Evolutionary conservation across 2,113 vertebrate species (phyloP).

Genomic region (Podarcis raffonei): DNA sequence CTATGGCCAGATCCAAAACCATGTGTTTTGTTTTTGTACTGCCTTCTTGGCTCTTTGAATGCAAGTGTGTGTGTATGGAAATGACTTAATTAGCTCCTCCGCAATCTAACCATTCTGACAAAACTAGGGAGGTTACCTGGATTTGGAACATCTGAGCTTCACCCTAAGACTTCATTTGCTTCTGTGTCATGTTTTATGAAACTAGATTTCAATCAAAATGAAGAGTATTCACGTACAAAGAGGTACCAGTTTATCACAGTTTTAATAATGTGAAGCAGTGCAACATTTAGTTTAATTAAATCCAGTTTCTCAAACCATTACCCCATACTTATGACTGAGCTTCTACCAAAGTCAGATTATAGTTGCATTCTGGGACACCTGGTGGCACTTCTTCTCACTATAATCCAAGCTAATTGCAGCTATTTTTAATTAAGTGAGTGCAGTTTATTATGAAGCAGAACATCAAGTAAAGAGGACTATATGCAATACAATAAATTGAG

Average conservation of each 20-base stretch:
- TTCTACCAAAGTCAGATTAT: not conserved
- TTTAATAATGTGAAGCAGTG: not conserved
- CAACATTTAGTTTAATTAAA: slow-evolving; percentile 4
- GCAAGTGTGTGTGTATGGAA: not conserved
- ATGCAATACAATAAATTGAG: not conserved
- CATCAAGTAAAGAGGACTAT: too few species aligned
- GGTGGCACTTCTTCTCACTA: not conserved
- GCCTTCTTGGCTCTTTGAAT: not conserved
- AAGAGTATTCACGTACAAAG: not conserved
- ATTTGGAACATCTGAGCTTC: not conserved
- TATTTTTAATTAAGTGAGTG: not conserved
- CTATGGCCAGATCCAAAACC: too few species aligned
- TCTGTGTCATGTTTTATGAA: not conserved
- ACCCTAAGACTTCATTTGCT: not conserved
- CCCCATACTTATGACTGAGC: not conserved
- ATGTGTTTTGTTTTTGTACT: too few species aligned
- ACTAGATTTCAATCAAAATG: not conserved
- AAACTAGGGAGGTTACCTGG: not conserved
- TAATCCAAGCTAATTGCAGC: not conserved
- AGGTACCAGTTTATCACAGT: not conserved
- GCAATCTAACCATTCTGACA: not conserved
- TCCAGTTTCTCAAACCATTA: not conserved
- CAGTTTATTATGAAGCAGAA: not conserved
- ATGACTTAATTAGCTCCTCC: not conserved
- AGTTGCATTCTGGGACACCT: not conserved